Evolutionary conservation across 1,140 invertebrate species (phyloP).

Genomic region (Drosophila kanapiae): DNA sequence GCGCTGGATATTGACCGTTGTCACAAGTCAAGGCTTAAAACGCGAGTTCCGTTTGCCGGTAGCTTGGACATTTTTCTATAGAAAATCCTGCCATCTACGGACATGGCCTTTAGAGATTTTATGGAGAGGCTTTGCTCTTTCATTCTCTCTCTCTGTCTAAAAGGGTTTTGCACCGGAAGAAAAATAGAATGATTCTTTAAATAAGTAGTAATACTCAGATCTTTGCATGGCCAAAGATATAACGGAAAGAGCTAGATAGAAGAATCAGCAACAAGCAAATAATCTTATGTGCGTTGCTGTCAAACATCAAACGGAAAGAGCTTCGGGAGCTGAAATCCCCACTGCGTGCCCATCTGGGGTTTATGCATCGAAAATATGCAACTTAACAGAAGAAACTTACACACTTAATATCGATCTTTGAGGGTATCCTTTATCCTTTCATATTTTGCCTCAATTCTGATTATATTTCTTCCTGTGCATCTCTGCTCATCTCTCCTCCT

Average conservation of each 20-base stretch:
- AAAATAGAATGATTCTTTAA: background rate
- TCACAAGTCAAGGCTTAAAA: slow-evolving; percentile 11
- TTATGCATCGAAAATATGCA: too few relatives aligned
- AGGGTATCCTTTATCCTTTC: too few relatives aligned
- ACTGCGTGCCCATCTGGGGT: too few relatives aligned
- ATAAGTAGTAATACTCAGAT: too few relatives aligned
- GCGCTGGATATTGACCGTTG: slow-evolving; percentile 37
- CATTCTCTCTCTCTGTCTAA: slow-evolving; percentile 4
- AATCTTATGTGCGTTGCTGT: too few relatives aligned
- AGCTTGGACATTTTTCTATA: slow-evolving; percentile 30
- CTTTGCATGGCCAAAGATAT: too few relatives aligned
- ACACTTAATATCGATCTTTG: background rate
- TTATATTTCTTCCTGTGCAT: slow-evolving; percentile 1
- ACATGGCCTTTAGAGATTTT: slow-evolving; percentile 35
- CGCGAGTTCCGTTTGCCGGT: slow-evolving; percentile 26
- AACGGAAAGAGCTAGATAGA: too few relatives aligned
- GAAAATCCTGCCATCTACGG: slow-evolving; percentile 47
- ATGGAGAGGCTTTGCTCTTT: slow-evolving; percentile 14
- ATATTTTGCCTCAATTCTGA: background rate
- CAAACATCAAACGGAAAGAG: too few relatives aligned
- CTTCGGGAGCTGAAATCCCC: too few relatives aligned
- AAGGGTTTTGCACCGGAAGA: slow-evolving; percentile 1
- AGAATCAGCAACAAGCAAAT: too few relatives aligned
- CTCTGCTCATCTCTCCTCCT: background rate
- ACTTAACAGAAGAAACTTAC: background rate